These are phyloP conservation scores for Deilephila porcellus DNA, from an alignment of 2,888 invertebrate species.

Conservation along the genomic window DNA sequence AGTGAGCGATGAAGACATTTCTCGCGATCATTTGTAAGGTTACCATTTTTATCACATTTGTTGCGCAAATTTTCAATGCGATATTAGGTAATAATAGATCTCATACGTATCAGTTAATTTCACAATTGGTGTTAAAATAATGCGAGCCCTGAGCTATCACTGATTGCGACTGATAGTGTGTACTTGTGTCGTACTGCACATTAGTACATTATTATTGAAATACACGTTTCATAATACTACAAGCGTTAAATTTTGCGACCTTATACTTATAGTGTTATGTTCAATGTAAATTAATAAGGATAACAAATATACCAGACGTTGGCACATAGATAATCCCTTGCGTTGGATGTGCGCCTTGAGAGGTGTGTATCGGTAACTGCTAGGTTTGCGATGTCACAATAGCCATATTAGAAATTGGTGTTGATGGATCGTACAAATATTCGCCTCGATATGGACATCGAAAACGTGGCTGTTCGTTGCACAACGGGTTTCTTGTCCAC, in stretches of 20 bases:
- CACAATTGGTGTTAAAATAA: conserved; percentile 21
- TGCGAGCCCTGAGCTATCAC: conserved; percentile 19
- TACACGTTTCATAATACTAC: neutral
- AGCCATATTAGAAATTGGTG: no score
- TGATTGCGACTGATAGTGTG: conserved; percentile 18
- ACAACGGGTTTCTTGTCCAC: no score
- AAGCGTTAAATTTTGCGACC: conserved; percentile 20
- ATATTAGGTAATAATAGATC: conserved; percentile 8
- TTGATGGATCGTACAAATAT: no score
- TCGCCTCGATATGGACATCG: no score
- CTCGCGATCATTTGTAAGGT: neutral
- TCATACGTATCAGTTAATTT: conserved; percentile 32
- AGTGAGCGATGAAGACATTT: neutral
- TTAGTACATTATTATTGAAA: neutral
- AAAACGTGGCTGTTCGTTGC: no score
- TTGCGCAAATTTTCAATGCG: conserved; percentile 35
- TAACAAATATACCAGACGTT: neutral
- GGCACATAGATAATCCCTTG: neutral
- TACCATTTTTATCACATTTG: conserved; percentile 35
- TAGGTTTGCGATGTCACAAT: no score
- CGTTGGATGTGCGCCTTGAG: no score
- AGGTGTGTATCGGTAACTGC: no score
- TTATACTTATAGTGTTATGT: neutral
- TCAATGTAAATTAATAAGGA: neutral
- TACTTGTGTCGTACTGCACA: neutral